phyloP scores from a whole-genome alignment of 2,797 vertebrate species.

The Acridotheres tristis region DNA sequence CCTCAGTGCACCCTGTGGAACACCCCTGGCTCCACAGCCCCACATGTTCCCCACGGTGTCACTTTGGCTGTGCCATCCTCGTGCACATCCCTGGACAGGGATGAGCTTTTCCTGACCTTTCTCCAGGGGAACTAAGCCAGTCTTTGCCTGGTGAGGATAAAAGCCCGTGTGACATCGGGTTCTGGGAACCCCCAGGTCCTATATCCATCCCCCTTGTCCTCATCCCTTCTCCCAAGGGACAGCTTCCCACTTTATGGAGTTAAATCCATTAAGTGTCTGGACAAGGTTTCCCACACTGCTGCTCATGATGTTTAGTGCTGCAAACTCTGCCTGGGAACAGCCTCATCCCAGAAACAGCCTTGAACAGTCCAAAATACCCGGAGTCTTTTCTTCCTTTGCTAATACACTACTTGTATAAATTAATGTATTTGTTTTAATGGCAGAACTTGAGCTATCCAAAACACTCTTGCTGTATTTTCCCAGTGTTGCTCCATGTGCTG shows the following conservation, averaged over 20 bases:
- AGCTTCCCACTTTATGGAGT: background rate
- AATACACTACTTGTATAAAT: background rate
- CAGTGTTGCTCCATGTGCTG: background rate
- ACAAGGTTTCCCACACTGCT: background rate
- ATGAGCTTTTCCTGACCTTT: background rate
- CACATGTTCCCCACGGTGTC: accelerated
- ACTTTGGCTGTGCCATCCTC: background rate
- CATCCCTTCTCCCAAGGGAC: background rate
- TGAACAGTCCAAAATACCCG: background rate
- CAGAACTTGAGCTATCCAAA: background rate
- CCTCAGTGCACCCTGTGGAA: background rate
- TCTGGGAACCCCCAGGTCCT: background rate
- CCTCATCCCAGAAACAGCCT: background rate
- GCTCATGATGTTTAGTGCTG: background rate
- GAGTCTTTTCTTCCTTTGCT: background rate
- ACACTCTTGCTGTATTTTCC: accelerated
- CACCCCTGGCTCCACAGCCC: background rate
- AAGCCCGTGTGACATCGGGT: accelerated
- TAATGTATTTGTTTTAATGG: background rate
- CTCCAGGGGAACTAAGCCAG: background rate
- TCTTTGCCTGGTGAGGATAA: background rate
- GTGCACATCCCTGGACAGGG: too few species aligned
- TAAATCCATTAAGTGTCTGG: background rate
- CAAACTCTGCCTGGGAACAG: background rate
- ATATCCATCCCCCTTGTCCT: background rate